Percentiles rank a stretch among this genome's conserved stretches.
Conservation (phyloP, 2,113 vertebrate species). For the Tenrec ecaudatus region DNA sequence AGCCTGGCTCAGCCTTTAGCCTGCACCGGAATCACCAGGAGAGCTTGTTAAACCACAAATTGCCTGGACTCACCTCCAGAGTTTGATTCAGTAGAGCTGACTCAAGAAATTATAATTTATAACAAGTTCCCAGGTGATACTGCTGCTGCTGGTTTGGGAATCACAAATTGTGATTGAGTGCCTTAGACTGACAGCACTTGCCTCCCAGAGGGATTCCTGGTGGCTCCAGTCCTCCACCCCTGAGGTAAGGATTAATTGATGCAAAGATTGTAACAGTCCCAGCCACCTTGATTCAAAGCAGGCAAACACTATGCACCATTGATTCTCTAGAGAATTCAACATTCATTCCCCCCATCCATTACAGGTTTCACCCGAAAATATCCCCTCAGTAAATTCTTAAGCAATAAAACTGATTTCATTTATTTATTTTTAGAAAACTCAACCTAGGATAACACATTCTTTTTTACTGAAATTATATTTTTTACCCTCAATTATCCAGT, state of each 20-base stretch:
- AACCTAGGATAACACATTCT: neutral
- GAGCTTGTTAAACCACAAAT: neutral
- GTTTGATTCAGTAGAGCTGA: neutral
- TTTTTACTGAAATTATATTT: neutral
- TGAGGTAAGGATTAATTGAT: neutral
- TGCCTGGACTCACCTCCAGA: neutral
- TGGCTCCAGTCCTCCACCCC: no score
- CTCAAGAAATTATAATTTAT: neutral
- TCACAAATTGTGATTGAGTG: neutral
- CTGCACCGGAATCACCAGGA: neutral
- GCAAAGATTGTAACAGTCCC: neutral
- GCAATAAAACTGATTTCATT: neutral
- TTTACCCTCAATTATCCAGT: neutral
- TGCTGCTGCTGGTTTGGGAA: neutral
- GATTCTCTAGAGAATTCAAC: neutral
- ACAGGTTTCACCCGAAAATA: neutral
- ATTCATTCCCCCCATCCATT: neutral
- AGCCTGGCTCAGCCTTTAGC: neutral
- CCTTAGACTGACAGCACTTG: neutral
- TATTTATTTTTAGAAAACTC: neutral
- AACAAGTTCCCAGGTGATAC: neutral
- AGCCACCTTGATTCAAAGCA: neutral
- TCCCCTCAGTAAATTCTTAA: neutral
- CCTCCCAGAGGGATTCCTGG: neutral
- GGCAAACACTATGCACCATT: accelerated